Evolutionary conservation across 2,888 invertebrate species (phyloP), one percentile per base, ranked within the genome.

Genomic region (Cataglyphis rosenhaueri): DNA sequence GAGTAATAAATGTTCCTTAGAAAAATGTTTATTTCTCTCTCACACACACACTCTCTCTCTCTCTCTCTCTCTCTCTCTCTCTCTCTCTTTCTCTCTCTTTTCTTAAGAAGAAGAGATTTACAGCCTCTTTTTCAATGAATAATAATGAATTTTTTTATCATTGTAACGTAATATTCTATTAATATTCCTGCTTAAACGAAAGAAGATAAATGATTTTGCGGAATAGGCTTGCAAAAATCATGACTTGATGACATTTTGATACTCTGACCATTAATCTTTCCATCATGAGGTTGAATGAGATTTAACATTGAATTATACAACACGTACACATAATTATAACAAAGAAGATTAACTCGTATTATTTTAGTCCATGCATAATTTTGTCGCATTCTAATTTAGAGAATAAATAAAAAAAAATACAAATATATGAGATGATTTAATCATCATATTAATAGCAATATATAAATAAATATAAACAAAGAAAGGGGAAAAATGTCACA

Each of bases 141-240:
- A 44, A 35, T 64, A 55, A 76, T 52, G 35, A 38, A 44, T 21
- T n/a, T 10, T 74, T 65, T 48, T 48, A 52, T 62, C 55, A 38
- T 12, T 5, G 25, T 38, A 38, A 55, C 52, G 38, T 41, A 76
- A 65, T 25, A 55, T 65, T 55, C 75, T 25, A 38, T 55, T 18
- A n/a, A 29, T 64, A 64, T 65, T 29, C 38, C 65, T 65, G 38
- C 25, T 38, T 1, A 38, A 55, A 29, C 12, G 35, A 52, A 35
- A 4, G 65, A 65, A 55, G 75, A 65, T 76, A 65, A 64, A 76
- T 76, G 55, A 38, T 65, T 65, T 55, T n/a, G 10, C 15, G 25
- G 12, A 35, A 38, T 48, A 65, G 48, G 21, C n/a, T 48, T 35
- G 35, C 71, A 84, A 86, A 84, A 84, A 65, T 84, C 81, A 57